phyloP scores from a whole-genome alignment of 30 jellyfish, hydroid and myxozoan genomes.

The Pseudorhiza aurosa region DNA sequence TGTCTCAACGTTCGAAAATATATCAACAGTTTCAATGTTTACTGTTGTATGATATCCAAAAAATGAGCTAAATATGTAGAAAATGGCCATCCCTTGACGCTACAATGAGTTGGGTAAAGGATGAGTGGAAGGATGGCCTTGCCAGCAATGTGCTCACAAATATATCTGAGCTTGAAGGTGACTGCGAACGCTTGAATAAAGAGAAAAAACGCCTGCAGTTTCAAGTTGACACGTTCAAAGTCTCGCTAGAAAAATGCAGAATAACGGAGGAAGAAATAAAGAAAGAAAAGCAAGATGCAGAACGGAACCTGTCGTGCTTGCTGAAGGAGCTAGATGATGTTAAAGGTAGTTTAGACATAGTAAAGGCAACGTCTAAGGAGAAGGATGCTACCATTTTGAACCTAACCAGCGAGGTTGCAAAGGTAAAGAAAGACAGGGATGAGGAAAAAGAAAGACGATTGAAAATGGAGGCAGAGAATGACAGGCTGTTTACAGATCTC shows the following conservation, averaged over 20 bases:
- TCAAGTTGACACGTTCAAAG: conserved; percentile 73
- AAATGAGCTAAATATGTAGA: no score
- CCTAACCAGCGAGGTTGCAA: conserved; percentile 34
- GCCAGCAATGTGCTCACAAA: conserved; percentile 65
- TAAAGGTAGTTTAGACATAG: conserved; percentile 9
- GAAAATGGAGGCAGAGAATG: conserved; percentile 11
- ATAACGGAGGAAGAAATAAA: conserved; percentile 31
- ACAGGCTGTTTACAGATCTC: not conserved
- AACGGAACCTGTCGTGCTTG: conserved; percentile 17
- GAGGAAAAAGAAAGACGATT: conserved; percentile 25
- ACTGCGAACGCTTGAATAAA: conserved; percentile 50
- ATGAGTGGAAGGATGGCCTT: conserved; percentile 95
- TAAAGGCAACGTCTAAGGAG: conserved; percentile 22
- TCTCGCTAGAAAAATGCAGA: conserved; percentile 54
- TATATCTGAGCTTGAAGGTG: conserved; percentile 76
- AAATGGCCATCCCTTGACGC: not conserved
- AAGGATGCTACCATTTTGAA: conserved; percentile 24
- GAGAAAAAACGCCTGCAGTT: conserved; percentile 66
- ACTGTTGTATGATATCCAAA: not conserved
- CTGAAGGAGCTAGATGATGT: conserved; percentile 32
- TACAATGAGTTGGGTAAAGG: conserved; percentile 90
- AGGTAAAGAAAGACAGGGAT: conserved; percentile 49
- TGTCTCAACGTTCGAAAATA: conserved; percentile 6
- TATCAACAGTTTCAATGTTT: not conserved
- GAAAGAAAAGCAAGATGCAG: conserved; percentile 50